Conservation (phyloP, 2,888 invertebrate genomes). For the Lasioglossum leucozonium region DNA sequence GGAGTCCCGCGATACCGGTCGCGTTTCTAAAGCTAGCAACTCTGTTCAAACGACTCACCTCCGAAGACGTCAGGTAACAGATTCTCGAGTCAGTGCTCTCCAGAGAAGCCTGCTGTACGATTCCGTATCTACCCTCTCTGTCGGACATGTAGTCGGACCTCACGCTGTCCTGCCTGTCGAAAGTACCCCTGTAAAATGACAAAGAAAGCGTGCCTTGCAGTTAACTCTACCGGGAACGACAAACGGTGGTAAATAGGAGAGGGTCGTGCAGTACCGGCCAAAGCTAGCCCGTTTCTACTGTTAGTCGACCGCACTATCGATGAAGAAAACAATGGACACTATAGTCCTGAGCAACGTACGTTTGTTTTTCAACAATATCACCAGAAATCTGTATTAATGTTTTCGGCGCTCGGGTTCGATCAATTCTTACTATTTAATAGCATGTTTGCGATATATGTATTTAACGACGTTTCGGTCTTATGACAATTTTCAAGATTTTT, state of each 20-base stretch:
- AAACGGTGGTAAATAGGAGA: not conserved
- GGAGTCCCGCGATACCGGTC: not conserved
- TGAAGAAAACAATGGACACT: not conserved
- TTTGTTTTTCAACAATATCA: too few species aligned
- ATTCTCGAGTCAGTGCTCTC: slow-evolving; percentile 97
- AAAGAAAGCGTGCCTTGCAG: not conserved
- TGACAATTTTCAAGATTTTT: too few species aligned
- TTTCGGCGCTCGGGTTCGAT: too few species aligned
- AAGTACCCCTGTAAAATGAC: slow-evolving; percentile 88
- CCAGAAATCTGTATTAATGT: too few species aligned
- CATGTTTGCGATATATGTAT: too few species aligned
- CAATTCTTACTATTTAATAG: too few species aligned
- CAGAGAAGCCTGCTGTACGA: slow-evolving; percentile 96
- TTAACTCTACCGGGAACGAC: not conserved
- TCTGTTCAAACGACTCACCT: slow-evolving; percentile 89
- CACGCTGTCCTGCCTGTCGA: slow-evolving; percentile 95
- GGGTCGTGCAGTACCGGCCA: not conserved
- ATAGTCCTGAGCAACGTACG: not conserved
- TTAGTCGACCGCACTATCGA: not conserved
- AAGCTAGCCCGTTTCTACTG: not conserved
- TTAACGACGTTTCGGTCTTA: too few species aligned
- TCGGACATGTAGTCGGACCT: slow-evolving; percentile 96
- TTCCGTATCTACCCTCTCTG: slow-evolving; percentile 93
- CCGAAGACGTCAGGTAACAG: slow-evolving; percentile 97
- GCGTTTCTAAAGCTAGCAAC: slow-evolving; percentile 70